Conservation (phyloP, 2,797 vertebrate species). For the Cuculus canorus region DNA sequence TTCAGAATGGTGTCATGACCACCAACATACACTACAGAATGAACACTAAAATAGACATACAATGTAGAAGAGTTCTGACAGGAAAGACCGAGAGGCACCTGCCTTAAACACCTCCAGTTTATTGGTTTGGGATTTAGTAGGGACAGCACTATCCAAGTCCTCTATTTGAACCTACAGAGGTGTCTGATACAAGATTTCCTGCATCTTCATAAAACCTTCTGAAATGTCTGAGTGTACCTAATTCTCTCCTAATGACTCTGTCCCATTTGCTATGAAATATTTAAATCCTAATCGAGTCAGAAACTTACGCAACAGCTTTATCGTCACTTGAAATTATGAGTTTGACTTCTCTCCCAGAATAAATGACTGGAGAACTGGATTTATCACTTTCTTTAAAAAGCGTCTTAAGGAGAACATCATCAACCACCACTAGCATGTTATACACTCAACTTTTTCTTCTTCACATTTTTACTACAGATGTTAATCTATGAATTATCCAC, state of each 20-base stretch:
- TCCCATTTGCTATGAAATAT: conserved; percentile 38
- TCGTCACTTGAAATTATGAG: conserved; percentile 24
- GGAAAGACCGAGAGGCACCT: background rate
- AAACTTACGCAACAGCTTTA: conserved; percentile 1
- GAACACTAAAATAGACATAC: background rate
- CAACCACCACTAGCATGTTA: background rate
- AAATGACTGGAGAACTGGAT: background rate
- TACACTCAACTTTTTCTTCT: background rate
- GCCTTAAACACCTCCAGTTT: background rate
- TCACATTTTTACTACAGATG: background rate
- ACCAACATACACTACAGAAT: background rate
- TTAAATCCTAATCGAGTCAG: conserved; percentile 47
- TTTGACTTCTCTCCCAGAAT: background rate
- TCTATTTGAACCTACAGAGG: background rate
- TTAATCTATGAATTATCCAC: background rate
- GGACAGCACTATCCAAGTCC: background rate
- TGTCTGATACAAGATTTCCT: background rate
- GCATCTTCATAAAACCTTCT: background rate
- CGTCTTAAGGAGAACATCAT: background rate
- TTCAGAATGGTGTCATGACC: background rate
- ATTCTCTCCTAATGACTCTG: conserved; percentile 1
- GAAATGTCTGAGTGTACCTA: background rate
- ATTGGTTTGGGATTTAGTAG: background rate
- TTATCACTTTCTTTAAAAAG: background rate
- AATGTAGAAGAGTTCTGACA: background rate